Conservation (phyloP, 2,888 invertebrate genomes). For the Anoplius nigerrimus region DNA sequence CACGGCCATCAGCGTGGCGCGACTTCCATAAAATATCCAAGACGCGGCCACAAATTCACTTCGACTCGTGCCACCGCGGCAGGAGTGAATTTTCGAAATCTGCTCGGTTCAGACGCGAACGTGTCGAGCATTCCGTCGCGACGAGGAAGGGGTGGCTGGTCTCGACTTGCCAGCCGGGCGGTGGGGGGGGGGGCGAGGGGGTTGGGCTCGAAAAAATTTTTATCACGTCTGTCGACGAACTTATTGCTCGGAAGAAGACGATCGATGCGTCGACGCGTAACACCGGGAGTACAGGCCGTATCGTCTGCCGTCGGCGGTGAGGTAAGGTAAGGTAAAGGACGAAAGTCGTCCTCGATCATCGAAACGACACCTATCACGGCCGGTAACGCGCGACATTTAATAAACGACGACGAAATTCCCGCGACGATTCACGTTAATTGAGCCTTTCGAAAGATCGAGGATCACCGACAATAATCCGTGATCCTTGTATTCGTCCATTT, state of each 20-base stretch:
- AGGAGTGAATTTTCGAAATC: slow-evolving; percentile 56
- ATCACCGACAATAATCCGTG: too few relatives aligned
- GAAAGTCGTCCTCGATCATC: too few relatives aligned
- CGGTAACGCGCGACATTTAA: slow-evolving; percentile 18
- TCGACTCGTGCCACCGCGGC: slow-evolving; percentile 18
- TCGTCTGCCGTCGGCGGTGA: too few relatives aligned
- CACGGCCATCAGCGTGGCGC: slow-evolving; percentile 6
- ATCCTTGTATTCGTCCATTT: too few relatives aligned
- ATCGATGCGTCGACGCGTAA: slow-evolving; percentile 46
- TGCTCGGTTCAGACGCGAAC: slow-evolving; percentile 40
- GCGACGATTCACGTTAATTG: too few relatives aligned
- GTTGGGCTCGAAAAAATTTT: slow-evolving; percentile 36
- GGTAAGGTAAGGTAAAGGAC: too few relatives aligned
- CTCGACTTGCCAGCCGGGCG: too few relatives aligned
- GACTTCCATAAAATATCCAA: slow-evolving; percentile 17
- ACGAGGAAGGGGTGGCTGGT: neutral
- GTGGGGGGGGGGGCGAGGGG: slow-evolving; percentile 14
- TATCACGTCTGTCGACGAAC: slow-evolving; percentile 47
- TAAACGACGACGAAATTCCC: too few relatives aligned
- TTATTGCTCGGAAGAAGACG: slow-evolving; percentile 43
- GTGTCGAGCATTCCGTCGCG: slow-evolving; percentile 41
- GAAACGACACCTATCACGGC: too few relatives aligned
- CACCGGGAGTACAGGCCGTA: slow-evolving; percentile 21
- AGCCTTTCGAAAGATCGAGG: neutral
- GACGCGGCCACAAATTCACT: slow-evolving; percentile 23